These are phyloP conservation scores for Ostrea denselamellosa DNA, from an alignment of 1,140 invertebrate genomes.

Conservation along the genomic window DNA sequence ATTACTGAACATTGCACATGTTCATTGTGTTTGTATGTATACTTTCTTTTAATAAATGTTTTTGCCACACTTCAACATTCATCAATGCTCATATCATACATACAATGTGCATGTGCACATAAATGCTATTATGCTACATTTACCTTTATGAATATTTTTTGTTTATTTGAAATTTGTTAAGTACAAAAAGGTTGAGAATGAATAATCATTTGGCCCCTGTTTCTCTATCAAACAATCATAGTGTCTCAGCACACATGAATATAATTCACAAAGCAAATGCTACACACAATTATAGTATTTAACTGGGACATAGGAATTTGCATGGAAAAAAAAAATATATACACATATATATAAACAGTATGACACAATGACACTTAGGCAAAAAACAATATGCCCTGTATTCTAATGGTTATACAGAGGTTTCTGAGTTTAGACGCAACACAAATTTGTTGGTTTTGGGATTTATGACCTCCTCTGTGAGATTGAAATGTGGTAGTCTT, in stretches of 20 bases:
- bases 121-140: neutral
- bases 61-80: neutral
- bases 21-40: neutral
- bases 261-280: neutral
- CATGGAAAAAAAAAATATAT: neutral
- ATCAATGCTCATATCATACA: neutral
- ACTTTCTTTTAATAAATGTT: neutral
- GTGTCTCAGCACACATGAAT: neutral
- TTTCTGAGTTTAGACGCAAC: slow-evolving; percentile 95
- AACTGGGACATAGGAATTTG: neutral
- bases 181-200: neutral
- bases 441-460: slow-evolving; percentile 97
- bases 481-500: slow-evolving; percentile 93
- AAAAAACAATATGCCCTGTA: slow-evolving; percentile 3
- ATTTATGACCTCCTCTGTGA: slow-evolving; percentile 95
- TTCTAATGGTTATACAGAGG: slow-evolving; percentile 87
- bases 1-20: slow-evolving; percentile 2
- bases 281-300: neutral
- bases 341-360: neutral
- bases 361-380: slow-evolving; percentile 12
- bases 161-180: neutral
- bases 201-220: slow-evolving; percentile 9
- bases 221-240: slow-evolving; percentile 13
- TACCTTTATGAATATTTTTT: neutral
- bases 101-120: neutral